Base-by-base conservation (phyloP, 2,797 vertebrate genomes). In the Sparus aurata region DNA sequence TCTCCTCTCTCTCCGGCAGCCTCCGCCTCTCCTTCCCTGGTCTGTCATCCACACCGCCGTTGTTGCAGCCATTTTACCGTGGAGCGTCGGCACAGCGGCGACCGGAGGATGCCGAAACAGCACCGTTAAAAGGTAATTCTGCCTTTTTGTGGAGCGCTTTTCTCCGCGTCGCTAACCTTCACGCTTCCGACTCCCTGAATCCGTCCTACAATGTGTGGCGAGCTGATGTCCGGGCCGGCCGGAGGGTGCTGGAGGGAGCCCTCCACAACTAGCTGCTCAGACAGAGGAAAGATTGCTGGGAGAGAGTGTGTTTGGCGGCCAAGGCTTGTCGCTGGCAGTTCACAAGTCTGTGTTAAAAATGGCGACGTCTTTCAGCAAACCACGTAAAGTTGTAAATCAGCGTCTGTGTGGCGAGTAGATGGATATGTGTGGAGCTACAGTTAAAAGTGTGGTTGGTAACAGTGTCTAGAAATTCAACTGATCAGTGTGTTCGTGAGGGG, bases 41-140 rank as follows among this genome's bases (percentile, higher is more conserved):
- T 90, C 88, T 84, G 75, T 86, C 89, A 88, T 84, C 86, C 86
- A 82, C 87, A 84, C 86, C 64, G 79, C 89, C 87, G 87, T 90
- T 88, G 87, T 88, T 91, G 90, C 93, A 89, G 93, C 93, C 93
- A 94, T 94, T 93, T 94, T 94, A 91, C 87, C 71, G 87, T 82
- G 89, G 81, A 92, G 79, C 85, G 72, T 85, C 91, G 82, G 82
- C 73, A 18, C 84, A 86, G 84, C 80, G 65, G 65, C 71, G 53
- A 82, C 77, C 58, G 78, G 85, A 89, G 85, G 87, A 93, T 89
- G 89, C 83, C 77, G 75, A 89, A 75, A 58, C 84, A 71, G 66
- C 86, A 7, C 75, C 76, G 79, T 30, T 88, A 15, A 85, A 88
- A 91, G 93, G 93, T 94, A 92, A 88, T 45, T 61, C 49, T 25